Evolutionary conservation across 2,888 invertebrate genomes (phyloP), one percentile per base, ranked within the genome.

Genomic region (Amphipyra tragopoginis): DNA sequence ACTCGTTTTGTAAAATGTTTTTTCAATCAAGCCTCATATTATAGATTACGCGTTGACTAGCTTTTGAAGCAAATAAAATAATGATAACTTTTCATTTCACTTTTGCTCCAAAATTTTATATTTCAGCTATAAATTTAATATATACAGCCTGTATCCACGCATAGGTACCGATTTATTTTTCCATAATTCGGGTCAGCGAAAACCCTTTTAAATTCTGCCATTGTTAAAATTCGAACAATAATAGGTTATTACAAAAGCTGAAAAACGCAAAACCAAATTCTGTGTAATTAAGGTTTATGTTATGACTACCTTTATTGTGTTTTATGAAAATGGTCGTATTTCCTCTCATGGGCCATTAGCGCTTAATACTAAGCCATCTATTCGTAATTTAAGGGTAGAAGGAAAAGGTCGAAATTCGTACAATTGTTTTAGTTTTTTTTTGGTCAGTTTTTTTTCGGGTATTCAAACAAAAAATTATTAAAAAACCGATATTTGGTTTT

Each of bases 231-330:
- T 38, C 7, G 36, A 45, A 47, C 36, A 65, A 65, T 59, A 63
- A 67, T 63, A 59, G 60, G 58, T 65, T 72, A 64, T 66, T 68
- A 68, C 33, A 54, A 34, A 47, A 14, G 29, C 40, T 45, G 45
- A 65, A 70, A 67, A 67, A 69, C 45, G 42, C 11, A 59, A 62
- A 74, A 61, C 50, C 49, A 42, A 63, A 75, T 70, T 53, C 26
- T 54, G 45, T 44, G 47, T 68, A 65, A 73, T 71, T 65, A 66
- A 29, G 56, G 54, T 64, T 51, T 69, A 60, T 53, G 34, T 51
- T 64, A 50, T 62, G 13, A 44, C 36, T 62, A 51, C 39, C 14
- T 67, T 56, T 64, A 65, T 63, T 72, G 38, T 63, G 42, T 63
- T 44, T 42, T 14, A 48, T 42, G 26, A 43, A 56, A 58, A 70